Base-by-base conservation (phyloP, 2,888 invertebrate species). In the Phoronis australis region DNA sequence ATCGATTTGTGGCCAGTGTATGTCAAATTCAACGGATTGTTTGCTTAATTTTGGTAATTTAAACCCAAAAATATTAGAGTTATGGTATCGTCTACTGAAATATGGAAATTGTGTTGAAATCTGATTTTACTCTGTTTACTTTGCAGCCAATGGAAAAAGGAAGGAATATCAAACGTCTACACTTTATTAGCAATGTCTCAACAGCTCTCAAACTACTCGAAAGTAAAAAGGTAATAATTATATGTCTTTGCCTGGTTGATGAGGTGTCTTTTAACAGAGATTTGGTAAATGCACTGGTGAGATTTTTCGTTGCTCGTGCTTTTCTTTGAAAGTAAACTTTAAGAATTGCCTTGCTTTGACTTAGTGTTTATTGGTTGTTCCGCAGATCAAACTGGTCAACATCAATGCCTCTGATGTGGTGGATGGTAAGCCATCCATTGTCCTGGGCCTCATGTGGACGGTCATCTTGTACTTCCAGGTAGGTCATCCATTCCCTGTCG, bases 401-500 rank as follows among this genome's bases (percentile, higher is more conserved):
- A 96, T 96, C 76, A 95, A 96, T 80, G 87, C 95, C 21, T 88
- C 93, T 39, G 96, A 96, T 80, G 83, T 96, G 75, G 95, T 95
- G 58, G 95, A 96, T 80, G 96, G 96, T 68, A 84, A 94, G 80
- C 93, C 95, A 48, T 88, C 95, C 54, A 95, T 96, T 71, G 94
- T 96, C 51, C 83, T 96, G 63, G 96, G 96, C 59, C 85, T 96
- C 47, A 91, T 96, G 69, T 96, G 96, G 96, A 96, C 94, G 71
- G 94, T 96, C 77, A 96, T 96, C 77, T 83, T 96, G 54, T 94
- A 95, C 81, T 96, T 96, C 88, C 95, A 96, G 88, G 96, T 95
- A 83, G 46, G 62, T 42, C 21, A 12, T n/a, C 20, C 12, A 5
- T 12, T 18, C 40, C 21, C n/a, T n/a, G n/a, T n/a, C n/a, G n/a